These are phyloP conservation scores for Neodon shergylaensis DNA, from an alignment of 2,113 vertebrate species.

Conservation along the genomic window DNA sequence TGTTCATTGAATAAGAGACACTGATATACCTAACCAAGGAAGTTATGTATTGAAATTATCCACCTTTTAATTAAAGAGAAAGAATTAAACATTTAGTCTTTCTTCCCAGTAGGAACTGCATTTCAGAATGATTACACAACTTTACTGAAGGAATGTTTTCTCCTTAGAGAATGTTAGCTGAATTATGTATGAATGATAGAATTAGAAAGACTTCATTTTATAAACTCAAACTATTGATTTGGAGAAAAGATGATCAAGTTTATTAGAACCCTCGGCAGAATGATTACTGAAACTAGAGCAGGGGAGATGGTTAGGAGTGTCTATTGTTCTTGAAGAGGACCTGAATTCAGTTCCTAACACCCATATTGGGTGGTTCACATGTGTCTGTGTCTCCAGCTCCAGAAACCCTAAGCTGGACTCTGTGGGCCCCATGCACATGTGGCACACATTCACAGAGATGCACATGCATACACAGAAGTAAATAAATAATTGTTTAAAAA, in stretches of 20 bases:
- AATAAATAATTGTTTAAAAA: not conserved
- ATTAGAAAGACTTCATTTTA: constrained; percentile 1
- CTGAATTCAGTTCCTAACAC: not conserved
- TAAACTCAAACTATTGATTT: constrained; percentile 37
- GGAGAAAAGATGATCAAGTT: constrained; percentile 9
- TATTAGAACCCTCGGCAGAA: not conserved
- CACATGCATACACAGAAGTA: not conserved
- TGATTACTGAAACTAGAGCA: not conserved
- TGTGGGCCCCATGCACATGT: not conserved
- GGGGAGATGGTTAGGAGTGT: not conserved
- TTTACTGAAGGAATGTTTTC: not conserved
- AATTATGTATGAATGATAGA: not conserved
- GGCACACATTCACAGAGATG: not conserved
- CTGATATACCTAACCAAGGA: not conserved
- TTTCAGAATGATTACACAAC: not conserved
- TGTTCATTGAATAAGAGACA: not conserved
- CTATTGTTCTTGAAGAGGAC: not conserved
- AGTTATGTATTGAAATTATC: not conserved
- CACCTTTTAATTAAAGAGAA: constrained; percentile 32
- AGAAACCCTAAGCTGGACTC: not conserved
- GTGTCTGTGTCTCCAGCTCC: not conserved
- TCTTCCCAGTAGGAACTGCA: not conserved
- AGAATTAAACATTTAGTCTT: not conserved
- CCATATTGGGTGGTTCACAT: not conserved
- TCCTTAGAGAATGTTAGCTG: not conserved